These are phyloP conservation scores for Chironomus riparius DNA, from an alignment of 2,888 invertebrate species.

Conservation along the genomic window DNA sequence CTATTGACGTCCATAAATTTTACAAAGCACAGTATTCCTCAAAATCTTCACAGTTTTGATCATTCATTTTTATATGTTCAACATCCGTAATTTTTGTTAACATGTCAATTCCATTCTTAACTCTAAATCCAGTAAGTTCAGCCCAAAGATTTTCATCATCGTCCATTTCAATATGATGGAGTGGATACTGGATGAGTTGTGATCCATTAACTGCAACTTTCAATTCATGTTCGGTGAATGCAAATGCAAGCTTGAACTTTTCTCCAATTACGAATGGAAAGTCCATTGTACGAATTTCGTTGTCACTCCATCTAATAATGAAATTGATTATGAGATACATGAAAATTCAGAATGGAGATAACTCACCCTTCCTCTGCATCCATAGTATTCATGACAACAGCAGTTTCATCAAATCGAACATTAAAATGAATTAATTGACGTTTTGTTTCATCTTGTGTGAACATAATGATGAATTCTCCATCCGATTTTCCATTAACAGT, in stretches of 20 bases:
- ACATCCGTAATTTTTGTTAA: constrained; percentile 39
- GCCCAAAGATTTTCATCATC: constrained; percentile 32
- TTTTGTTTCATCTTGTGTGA: constrained; percentile 38
- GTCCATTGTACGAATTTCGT: constrained; percentile 39
- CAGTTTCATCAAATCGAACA: constrained; percentile 38
- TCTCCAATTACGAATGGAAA: constrained; percentile 41
- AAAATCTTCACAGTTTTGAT: constrained; percentile 37
- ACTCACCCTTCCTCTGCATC: constrained; percentile 38
- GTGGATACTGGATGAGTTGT: constrained; percentile 37
- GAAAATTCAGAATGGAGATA: too few species aligned
- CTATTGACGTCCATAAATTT: too few species aligned
- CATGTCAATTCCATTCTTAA: constrained; percentile 37
- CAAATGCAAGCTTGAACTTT: constrained; percentile 40
- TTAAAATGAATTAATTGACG: constrained; percentile 41
- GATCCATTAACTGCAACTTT: constrained; percentile 40
- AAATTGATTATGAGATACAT: background rate
- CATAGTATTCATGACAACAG: constrained; percentile 39
- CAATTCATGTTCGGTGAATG: constrained; percentile 39
- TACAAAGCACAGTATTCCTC: constrained; percentile 33
- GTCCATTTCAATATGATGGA: background rate
- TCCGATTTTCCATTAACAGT: constrained; percentile 39
- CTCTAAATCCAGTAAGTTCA: constrained; percentile 39
- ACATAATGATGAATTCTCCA: constrained; percentile 40
- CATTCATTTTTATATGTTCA: constrained; percentile 39
- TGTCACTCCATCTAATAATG: background rate